These are phyloP conservation scores for Spodoptera litura DNA, from an alignment of 1,140 invertebrate genomes.

Conservation along the genomic window DNA sequence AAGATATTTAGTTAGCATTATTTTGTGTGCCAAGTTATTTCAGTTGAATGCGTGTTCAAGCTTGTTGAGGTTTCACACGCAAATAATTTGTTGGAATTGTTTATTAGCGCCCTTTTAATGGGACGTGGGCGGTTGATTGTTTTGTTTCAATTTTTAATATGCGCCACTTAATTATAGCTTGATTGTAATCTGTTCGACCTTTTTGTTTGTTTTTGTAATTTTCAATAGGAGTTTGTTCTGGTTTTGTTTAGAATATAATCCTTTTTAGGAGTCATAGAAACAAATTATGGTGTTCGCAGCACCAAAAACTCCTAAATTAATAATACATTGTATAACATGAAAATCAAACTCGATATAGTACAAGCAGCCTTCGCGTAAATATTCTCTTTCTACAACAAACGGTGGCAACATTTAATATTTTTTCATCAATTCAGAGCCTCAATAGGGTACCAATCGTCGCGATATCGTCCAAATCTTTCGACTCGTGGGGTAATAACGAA, in stretches of 20 bases:
- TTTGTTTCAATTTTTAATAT: too few species aligned
- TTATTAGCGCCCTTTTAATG: constrained; percentile 22
- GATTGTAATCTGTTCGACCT: background rate
- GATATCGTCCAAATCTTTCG: constrained; percentile 30
- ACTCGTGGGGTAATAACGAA: constrained; percentile 22
- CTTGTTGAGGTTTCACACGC: constrained; percentile 4
- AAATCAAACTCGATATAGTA: background rate
- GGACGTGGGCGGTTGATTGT: background rate
- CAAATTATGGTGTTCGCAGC: too few species aligned
- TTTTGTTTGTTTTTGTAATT: background rate
- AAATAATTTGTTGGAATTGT: background rate
- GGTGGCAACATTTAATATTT: background rate
- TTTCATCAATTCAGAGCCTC: background rate
- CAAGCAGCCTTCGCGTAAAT: background rate
- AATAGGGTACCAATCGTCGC: constrained; percentile 1
- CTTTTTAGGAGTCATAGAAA: too few species aligned
- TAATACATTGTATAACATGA: background rate
- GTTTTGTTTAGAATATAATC: too few species aligned
- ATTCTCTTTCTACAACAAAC: too few species aligned
- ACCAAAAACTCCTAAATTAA: too few species aligned
- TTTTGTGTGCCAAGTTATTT: background rate
- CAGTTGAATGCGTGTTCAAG: background rate
- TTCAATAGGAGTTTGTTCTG: too few species aligned
- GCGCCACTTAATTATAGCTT: too few species aligned
- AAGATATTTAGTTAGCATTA: too few species aligned